Conservation (phyloP, 2,797 vertebrate species). For the Megaceryle alcyon region DNA sequence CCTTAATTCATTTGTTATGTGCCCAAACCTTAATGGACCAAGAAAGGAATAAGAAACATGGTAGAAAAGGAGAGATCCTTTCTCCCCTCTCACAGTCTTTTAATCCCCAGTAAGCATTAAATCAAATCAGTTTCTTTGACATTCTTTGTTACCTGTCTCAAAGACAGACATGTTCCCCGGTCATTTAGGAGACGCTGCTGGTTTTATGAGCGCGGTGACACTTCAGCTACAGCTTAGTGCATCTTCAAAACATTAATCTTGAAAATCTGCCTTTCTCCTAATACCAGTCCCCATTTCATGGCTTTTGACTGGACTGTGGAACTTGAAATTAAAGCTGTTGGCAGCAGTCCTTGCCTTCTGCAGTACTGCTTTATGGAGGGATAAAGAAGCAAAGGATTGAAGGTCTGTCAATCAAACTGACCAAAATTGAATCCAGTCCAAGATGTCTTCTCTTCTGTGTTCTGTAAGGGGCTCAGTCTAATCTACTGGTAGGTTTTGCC, state of each 20-base stretch:
- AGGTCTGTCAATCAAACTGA: background rate
- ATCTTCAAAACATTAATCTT: conserved; percentile 32
- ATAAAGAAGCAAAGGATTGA: background rate
- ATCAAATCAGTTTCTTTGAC: conserved; percentile 47
- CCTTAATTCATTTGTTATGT: background rate
- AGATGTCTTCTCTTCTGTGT: background rate
- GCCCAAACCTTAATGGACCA: background rate
- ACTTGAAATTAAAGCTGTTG: background rate
- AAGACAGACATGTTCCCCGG: conserved; percentile 36
- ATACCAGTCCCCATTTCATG: conserved; percentile 20
- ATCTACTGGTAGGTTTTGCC: background rate
- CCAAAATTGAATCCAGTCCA: background rate
- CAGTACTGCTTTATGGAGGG: background rate
- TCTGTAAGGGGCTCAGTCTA: background rate
- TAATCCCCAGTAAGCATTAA: conserved; percentile 31
- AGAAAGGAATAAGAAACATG: background rate
- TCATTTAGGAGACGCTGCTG: conserved; percentile 34
- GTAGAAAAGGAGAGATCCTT: background rate
- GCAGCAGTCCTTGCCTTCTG: background rate
- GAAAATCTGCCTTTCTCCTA: conserved; percentile 22
- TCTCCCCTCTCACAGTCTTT: conserved; percentile 1
- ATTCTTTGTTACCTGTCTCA: conserved; percentile 27
- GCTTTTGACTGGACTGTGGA: conserved; percentile 26
- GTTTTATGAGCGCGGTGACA: conserved; percentile 32
- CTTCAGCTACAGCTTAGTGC: background rate